Conservation (phyloP, 35 echinoderm and acorn worm species). For the Patiria miniata region DNA sequence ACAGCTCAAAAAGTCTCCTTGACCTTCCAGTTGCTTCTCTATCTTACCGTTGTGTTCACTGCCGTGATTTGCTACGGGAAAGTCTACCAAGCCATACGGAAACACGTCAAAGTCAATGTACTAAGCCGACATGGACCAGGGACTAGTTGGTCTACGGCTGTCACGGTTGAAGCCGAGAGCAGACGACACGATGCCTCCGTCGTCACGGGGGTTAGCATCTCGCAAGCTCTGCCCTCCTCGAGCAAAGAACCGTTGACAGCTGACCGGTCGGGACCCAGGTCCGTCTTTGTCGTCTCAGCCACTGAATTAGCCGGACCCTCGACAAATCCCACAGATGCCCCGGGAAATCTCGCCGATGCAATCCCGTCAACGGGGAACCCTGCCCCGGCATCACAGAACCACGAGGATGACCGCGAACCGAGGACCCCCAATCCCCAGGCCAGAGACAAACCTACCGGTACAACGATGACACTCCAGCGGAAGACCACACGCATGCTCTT, state of each 20-base stretch:
- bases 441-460: too few species aligned
- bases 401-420: background rate
- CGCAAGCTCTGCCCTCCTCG: background rate
- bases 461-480: background rate
- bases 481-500: conserved; percentile 35
- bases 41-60: too few species aligned
- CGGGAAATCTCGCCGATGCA: too few species aligned
- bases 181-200: too few species aligned
- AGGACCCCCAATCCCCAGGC: background rate
- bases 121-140: background rate
- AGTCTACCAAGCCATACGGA: background rate
- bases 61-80: background rate
- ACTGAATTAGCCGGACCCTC: background rate
- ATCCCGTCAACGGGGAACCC: too few species aligned
- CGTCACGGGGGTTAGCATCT: background rate
- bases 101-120: conserved; percentile 1
- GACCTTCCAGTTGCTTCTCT: background rate
- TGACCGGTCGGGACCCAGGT: background rate
- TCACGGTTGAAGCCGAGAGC: background rate
- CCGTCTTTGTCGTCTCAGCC: too few species aligned
- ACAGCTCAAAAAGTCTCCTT: background rate
- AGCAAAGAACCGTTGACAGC: too few species aligned
- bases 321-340: background rate
- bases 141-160: background rate
- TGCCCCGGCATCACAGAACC: background rate